Base-by-base conservation (phyloP, 2,888 invertebrate species). In the Eristalis pertinax region DNA sequence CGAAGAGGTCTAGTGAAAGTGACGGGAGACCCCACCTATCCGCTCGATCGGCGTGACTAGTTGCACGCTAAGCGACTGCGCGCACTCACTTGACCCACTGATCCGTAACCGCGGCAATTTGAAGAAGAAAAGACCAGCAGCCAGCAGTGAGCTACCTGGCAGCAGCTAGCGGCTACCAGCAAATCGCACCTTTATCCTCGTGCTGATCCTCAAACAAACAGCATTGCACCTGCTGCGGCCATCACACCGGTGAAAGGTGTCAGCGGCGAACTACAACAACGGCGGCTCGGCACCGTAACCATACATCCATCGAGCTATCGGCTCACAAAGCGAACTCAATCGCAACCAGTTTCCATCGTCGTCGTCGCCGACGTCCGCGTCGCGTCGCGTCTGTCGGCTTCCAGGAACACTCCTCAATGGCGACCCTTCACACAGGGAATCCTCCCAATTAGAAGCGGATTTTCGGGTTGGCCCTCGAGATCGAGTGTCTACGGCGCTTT, bases 371-470 rank as follows among this genome's bases (percentile, higher is more conserved):
- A 32, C n/a, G n/a, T n/a, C n/a, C n/a, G n/a, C n/a, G n/a, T n/a
- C n/a, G n/a, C n/a, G n/a, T n/a, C n/a, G n/a, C n/a, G n/a, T n/a
- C n/a, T n/a, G n/a, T 32, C 32, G 43, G 26, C 60, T 85, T 86
- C 81, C 74, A 60, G 65, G 85, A 86, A 86, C 19, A 29, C 69
- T 70, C 41, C 60, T 78, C 69, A 69, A 77, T 77, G 81, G 4
- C 29, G 29, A 65, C 69, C 85, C 85, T 85, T 81, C 67, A 29
- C 67, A 29, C 41, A 82, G 74, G 64, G 81, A 86, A 86, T 82
- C 77, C 81, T 81, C 81, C 82, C 85, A 86, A 86, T 86, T 82
- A 86, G 74, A 85, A 86, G 77, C 38, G 60, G 85, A 86, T 86
- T 86, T 86, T 86, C 85, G 77, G 85, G 77, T 86, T 73, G 69